Conservation (phyloP, 2,113 vertebrate genomes). For the Electrona antarctica region DNA sequence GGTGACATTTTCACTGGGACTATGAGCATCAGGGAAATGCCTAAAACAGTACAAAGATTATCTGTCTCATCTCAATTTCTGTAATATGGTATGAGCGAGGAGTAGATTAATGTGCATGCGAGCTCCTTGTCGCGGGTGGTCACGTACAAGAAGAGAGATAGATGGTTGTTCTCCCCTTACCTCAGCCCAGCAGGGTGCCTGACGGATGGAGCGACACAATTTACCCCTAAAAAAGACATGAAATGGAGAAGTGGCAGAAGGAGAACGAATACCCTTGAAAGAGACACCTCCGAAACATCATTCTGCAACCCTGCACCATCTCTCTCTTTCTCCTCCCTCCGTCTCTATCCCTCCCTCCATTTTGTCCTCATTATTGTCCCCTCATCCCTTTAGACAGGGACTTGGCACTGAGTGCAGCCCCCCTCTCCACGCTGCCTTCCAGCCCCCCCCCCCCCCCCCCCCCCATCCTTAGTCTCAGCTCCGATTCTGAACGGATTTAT, state of each 20-base stretch:
- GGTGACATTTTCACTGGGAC: too few relatives aligned
- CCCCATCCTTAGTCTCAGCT: conserved; percentile 35
- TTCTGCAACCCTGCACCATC: conserved; percentile 28
- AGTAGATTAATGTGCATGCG: background rate
- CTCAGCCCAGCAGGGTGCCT: conserved; percentile 33
- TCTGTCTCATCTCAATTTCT: too few relatives aligned
- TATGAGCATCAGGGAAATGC: too few relatives aligned
- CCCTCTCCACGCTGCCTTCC: background rate
- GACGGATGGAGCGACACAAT: conserved; percentile 47
- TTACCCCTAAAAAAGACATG: conserved; percentile 34
- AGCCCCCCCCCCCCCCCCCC: too few relatives aligned
- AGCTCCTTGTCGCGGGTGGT: background rate
- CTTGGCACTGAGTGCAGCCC: conserved; percentile 37
- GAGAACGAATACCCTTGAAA: conserved; percentile 20
- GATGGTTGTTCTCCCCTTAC: conserved; percentile 29
- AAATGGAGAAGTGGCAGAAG: conserved; percentile 24
- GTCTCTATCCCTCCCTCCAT: conserved; percentile 7
- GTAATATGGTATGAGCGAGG: background rate
- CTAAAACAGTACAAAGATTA: too few relatives aligned
- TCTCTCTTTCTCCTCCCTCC: background rate
- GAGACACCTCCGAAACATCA: conserved; percentile 34
- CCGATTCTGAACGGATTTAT: conserved; percentile 44
- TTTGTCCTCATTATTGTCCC: conserved; percentile 53
- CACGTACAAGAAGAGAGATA: conserved; percentile 35
- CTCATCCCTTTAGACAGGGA: conserved; percentile 44